These are phyloP conservation scores for Sesamia nonagrioides DNA, from an alignment of 1,140 invertebrate genomes.

Conservation along the genomic window DNA sequence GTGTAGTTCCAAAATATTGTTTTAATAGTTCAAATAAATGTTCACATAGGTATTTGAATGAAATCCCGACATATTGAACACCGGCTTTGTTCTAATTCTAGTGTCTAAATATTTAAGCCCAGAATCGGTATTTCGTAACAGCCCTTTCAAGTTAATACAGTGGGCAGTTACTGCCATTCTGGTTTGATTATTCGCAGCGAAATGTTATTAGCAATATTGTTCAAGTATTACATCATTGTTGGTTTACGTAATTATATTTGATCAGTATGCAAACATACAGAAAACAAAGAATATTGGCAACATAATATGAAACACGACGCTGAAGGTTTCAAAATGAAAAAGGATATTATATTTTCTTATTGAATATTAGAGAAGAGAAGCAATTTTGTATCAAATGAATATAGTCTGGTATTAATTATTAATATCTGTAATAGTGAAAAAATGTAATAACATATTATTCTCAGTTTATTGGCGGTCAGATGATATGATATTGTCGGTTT, in stretches of 20 bases:
- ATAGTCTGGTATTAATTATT: conserved; percentile 2
- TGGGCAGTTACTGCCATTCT: conserved; percentile 27
- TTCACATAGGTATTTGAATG: not conserved
- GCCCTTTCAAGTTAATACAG: conserved; percentile 14
- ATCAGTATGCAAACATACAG: not conserved
- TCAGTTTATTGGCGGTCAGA: not conserved
- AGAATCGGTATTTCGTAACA: conserved; percentile 20
- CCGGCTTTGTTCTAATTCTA: not conserved
- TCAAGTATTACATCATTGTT: conserved; percentile 63
- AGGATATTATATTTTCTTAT: conserved; percentile 4
- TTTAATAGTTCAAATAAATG: not conserved
- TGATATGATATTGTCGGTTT: conserved; percentile 5
- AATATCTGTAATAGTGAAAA: conserved; percentile 31
- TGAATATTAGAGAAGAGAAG: not conserved
- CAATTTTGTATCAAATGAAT: conserved; percentile 2
- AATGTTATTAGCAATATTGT: conserved; percentile 56
- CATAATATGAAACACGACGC: conserved; percentile 3
- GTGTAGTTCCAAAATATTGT: not conserved
- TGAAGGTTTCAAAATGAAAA: not conserved
- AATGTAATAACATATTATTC: conserved; percentile 20
- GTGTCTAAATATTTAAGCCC: not conserved
- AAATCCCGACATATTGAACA: not conserved
- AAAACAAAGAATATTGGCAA: conserved; percentile 19
- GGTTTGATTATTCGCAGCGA: conserved; percentile 13
- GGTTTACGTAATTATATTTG: not conserved